Evolutionary conservation across 2,113 vertebrate genomes (phyloP).

Genomic region (Epinephelus moara): DNA sequence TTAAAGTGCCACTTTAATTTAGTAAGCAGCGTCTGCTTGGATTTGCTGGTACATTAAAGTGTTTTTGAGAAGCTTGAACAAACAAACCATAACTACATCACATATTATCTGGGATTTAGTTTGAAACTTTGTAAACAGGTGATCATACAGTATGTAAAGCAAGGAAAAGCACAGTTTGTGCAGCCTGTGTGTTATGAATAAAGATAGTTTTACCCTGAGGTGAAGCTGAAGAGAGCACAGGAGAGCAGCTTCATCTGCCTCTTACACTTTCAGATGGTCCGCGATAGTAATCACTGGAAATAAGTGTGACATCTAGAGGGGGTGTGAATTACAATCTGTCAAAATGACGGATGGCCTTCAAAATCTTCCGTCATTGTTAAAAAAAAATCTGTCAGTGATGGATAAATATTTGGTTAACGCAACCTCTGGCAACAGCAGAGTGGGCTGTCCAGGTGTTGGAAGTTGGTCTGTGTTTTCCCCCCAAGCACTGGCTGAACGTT

Average conservation of each 20-base stretch:
- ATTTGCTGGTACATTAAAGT: neutral
- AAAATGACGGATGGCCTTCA: too few relatives aligned
- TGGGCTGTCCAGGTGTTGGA: too few relatives aligned
- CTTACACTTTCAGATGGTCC: neutral
- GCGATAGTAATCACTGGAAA: neutral
- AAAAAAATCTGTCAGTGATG: too few relatives aligned
- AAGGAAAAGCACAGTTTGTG: neutral
- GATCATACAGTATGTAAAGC: neutral
- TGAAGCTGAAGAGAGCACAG: neutral
- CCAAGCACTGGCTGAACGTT: too few relatives aligned
- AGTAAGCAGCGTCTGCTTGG: neutral
- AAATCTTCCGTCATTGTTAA: too few relatives aligned
- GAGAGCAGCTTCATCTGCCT: neutral
- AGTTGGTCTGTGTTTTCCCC: too few relatives aligned
- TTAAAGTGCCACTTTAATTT: conserved; percentile 6
- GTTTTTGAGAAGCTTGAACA: neutral
- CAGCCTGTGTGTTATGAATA: neutral
- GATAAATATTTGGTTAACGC: too few relatives aligned
- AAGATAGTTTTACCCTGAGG: neutral
- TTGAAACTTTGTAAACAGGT: neutral
- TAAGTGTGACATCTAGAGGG: neutral
- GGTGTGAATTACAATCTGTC: too few relatives aligned
- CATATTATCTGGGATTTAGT: neutral
- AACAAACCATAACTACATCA: neutral
- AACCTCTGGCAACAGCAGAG: too few relatives aligned